Conservation (phyloP, 2,888 invertebrate genomes). For the Diarsia dahlii region DNA sequence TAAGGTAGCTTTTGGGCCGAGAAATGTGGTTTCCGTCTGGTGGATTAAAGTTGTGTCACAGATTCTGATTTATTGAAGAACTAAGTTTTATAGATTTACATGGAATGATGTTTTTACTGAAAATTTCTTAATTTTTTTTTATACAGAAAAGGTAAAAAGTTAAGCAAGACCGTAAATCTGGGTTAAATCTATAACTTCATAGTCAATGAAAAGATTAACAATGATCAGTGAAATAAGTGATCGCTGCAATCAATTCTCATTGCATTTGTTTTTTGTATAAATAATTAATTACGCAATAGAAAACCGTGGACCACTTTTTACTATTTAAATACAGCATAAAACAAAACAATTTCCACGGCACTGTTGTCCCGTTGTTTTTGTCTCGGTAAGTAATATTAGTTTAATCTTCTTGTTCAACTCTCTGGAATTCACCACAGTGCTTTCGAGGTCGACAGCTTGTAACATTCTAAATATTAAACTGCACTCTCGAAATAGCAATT, state of each 20-base stretch:
- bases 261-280: neutral
- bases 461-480: conserved; percentile 70
- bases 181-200: neutral
- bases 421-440: conserved; percentile 44
- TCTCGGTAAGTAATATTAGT: conserved; percentile 44
- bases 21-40: conserved; percentile 42
- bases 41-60: conserved; percentile 36
- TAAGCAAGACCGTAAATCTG: neutral
- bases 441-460: conserved; percentile 66
- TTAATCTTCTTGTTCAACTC: conserved; percentile 51
- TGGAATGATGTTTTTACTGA: neutral
- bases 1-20: conserved; percentile 25
- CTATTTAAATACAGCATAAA: conserved; percentile 15
- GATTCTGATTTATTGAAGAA: conserved; percentile 29
- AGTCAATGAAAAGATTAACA: neutral
- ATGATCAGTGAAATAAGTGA: neutral
- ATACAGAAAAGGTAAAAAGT: neutral
- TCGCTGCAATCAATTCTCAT: neutral
- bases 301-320: neutral
- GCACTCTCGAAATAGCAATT: conserved; percentile 65
- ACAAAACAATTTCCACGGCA: conserved; percentile 2
- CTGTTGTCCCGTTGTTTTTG: conserved; percentile 35
- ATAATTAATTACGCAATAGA: neutral
- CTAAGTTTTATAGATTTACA: neutral
- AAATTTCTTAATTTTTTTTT: neutral